Percentiles rank a stretch among this genome's conserved stretches.
phyloP scores from a whole-genome alignment of 2,113 vertebrate species.

The Hemiscyllium ocellatum region DNA sequence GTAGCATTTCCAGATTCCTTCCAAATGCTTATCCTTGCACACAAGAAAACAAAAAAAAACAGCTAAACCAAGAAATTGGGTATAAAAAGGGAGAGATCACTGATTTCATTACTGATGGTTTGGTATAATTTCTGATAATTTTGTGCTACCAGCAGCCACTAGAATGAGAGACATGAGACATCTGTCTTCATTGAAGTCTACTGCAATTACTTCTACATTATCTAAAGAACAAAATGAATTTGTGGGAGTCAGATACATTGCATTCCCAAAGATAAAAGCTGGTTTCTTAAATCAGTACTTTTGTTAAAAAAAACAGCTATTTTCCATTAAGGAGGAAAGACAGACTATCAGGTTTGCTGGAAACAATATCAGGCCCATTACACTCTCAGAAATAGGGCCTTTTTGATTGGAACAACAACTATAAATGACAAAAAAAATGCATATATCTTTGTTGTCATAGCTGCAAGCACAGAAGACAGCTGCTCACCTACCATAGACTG shows the following conservation, averaged over 20 bases:
- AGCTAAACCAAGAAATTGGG: neutral
- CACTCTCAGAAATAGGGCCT: neutral
- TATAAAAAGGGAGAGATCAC: neutral
- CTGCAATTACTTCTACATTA: neutral
- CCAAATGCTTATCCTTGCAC: neutral
- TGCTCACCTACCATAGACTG: neutral
- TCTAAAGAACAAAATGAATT: neutral
- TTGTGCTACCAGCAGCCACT: slow-evolving; percentile 19
- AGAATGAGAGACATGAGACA: neutral
- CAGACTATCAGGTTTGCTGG: neutral
- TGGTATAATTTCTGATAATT: neutral
- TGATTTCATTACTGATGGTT: neutral
- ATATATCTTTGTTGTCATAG: neutral
- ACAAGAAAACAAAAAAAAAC: neutral
- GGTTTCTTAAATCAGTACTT: neutral
- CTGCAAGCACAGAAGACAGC: neutral
- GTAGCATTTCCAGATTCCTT: neutral
- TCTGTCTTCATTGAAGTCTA: neutral
- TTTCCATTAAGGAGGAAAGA: neutral
- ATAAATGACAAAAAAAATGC: neutral
- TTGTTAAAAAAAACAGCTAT: neutral
- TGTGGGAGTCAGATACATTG: neutral
- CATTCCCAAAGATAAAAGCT: neutral
- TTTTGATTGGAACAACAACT: neutral
- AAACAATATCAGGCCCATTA: neutral